Base-by-base conservation (phyloP, 2,888 invertebrate genomes). In the Caenorhabditis sulstoni region DNA sequence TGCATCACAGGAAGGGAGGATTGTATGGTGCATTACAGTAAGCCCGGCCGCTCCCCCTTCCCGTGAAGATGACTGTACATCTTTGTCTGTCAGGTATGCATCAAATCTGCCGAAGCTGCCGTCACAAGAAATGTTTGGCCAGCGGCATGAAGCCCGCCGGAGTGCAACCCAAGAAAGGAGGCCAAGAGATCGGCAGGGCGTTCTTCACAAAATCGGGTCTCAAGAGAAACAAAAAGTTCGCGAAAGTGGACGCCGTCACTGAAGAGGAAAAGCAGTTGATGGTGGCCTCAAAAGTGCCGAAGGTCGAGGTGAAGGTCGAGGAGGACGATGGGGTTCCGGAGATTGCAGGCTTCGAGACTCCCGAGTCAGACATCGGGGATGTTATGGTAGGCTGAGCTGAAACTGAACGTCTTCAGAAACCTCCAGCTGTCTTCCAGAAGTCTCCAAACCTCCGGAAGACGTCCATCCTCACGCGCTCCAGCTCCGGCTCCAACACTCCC, bases 171-270 rank as follows among this genome's bases (percentile, higher is more conserved):
- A 81, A 81, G 22, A 61, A 82, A 11, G 55, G 61, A 0, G 52
- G 45, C 8, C 58, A 61, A 1, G 79, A 81, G 18, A 61, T 58
- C 18, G 68, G 73, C 20, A 61, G 89, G 29, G 62, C 82, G 18
- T 88, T 89, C 65, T 86, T 74, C 81, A 88, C 88, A 12, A 83
- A 82, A 39, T 88, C 87, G 83, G 88, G 70, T 0, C 79, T 88
- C 18, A 82, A 85, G 57, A 52, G 88, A 20, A 88, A 88, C 53
- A 89, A 89, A 50, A 79, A 86, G 20, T 89, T 88, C 53, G 81
- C 87, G 1, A 70, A 22, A 35, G 71, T 80, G 9, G 39, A 55
- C 1, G 62, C 79, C 18, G 18, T 53, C n/a, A 78, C 71, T 20
- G 73, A 75, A 0, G 81, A 78, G 47, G 7, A 68, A 16, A 44